Base-by-base conservation (phyloP, 2,888 invertebrate species). In the Alviniconcha strummeri region DNA sequence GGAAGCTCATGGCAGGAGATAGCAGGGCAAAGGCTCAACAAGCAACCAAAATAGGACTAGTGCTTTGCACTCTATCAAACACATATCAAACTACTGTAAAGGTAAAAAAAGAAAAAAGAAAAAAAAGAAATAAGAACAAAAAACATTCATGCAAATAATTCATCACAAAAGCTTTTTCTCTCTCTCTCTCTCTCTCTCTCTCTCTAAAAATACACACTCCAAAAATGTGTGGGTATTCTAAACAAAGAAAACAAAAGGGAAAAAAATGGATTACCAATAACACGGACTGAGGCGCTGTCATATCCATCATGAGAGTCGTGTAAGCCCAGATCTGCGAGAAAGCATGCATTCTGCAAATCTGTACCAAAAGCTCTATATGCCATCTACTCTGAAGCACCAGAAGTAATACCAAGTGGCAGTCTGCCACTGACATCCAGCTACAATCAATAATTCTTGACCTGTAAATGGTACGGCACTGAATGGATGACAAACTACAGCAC, bases 271-370 rank as follows among this genome's bases (percentile, higher is more conserved):
- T 64, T 82, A 82, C 82, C 82, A 75, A 82, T 19, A n/a, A 82
- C 77, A 52, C 77, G 82, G 69, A 82, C 75, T 60, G 82, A 69
- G 55, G 64, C 75, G 36, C 82, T 57, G 71, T 82, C 82, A 82
- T 82, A 82, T 64, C 67, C 82, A 76, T 82, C 82, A n/a, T 19
- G 19, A 54, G 78, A 78, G 52, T 78, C 78, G 36, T 19, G 52
- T 15, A 60, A 17, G 60, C 52, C 78, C 78, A 78, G 36, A 78
- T 78, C 78, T 78, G 78, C 52, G 4, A 64, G 78, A 78, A 52
- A 78, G 78, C 60, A 78, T 78, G 78, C 78, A 4, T 6, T n/a
- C 6, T 69, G 17, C 69, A 69, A 11, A n/a, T 6, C 17, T n/a
- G 17, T 69, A 69, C 69, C 6, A 13, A 15, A 69, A 69, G n/a